Conservation (phyloP, 2,797 vertebrate species). For the Microctenopoma lineatum region DNA sequence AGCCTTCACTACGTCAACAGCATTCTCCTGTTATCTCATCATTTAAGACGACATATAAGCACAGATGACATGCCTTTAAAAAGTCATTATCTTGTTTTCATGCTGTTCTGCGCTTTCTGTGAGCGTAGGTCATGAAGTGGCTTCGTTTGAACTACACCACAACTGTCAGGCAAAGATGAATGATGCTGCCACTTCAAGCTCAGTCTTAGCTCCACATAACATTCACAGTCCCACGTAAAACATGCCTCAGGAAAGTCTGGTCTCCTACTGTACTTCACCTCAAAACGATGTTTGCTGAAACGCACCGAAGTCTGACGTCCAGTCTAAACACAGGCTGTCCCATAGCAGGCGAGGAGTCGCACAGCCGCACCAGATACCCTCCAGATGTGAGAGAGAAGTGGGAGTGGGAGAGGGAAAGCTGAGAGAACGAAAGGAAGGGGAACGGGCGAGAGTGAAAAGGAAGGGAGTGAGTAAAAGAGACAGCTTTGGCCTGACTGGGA, state of each 20-base stretch:
- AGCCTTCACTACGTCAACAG: slow-evolving; percentile 8
- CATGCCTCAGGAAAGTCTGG: slow-evolving; percentile 43
- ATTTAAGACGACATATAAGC: slow-evolving; percentile 21
- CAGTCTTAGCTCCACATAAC: slow-evolving; percentile 12
- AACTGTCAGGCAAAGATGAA: slow-evolving; percentile 44
- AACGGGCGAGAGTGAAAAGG: slow-evolving; percentile 50
- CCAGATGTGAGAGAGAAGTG: slow-evolving; percentile 86
- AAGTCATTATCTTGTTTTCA: slow-evolving; percentile 17
- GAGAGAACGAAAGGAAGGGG: slow-evolving; percentile 52
- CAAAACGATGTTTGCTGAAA: slow-evolving; percentile 51
- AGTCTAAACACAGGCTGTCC: slow-evolving; percentile 73
- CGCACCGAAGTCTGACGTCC: slow-evolving; percentile 63
- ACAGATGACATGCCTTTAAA: slow-evolving; percentile 11
- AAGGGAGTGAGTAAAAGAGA: slow-evolving; percentile 62
- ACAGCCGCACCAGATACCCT: slow-evolving; percentile 84
- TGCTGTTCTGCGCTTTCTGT: slow-evolving; percentile 2
- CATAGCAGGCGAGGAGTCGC: slow-evolving; percentile 84
- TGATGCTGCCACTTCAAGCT: slow-evolving; percentile 37
- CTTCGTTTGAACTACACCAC: slow-evolving; percentile 22
- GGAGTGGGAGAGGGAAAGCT: slow-evolving; percentile 63
- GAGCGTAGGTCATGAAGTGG: slow-evolving; percentile 2
- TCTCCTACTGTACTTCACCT: slow-evolving; percentile 71
- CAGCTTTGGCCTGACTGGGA: slow-evolving; percentile 69
- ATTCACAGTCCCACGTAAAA: slow-evolving; percentile 24
- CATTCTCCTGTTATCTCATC: slow-evolving; percentile 1